phyloP scores from a whole-genome alignment of 2,797 vertebrate species.

The Ibycter americanus region DNA sequence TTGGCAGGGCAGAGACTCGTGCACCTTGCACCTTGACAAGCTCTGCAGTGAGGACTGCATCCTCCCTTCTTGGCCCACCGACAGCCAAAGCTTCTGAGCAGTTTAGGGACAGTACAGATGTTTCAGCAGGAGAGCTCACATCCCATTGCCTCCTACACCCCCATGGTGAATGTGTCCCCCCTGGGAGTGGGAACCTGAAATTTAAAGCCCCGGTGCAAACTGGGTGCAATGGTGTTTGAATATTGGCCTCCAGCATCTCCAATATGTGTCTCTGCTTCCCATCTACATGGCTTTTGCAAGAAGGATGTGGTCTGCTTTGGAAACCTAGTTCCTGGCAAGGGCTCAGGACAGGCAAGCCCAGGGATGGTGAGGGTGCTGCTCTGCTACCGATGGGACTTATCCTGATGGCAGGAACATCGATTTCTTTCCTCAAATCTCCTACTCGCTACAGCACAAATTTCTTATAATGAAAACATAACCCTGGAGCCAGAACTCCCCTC shows the following conservation, averaged over 20 bases:
- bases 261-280: fast-evolving
- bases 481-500: slow-evolving; percentile 7
- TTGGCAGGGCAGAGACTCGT: fast-evolving
- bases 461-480: not conserved
- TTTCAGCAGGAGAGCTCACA: not conserved
- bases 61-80: fast-evolving
- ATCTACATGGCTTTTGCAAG: not conserved
- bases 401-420: not conserved
- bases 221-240: not conserved
- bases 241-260: not conserved
- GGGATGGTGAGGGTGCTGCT: not conserved
- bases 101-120: not conserved
- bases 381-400: not conserved
- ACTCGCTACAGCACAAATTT: not conserved
- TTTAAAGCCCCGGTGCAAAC: not conserved
- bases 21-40: fast-evolving
- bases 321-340: not conserved
- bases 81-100: not conserved
- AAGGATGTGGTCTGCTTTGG: not conserved
- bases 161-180: fast-evolving
- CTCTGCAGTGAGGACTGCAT: not conserved
- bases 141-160: not conserved
- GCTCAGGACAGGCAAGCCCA: not conserved
- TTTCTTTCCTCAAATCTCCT: not conserved
- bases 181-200: not conserved